phyloP scores from a whole-genome alignment of 2,797 vertebrate genomes.

The Avahi laniger region DNA sequence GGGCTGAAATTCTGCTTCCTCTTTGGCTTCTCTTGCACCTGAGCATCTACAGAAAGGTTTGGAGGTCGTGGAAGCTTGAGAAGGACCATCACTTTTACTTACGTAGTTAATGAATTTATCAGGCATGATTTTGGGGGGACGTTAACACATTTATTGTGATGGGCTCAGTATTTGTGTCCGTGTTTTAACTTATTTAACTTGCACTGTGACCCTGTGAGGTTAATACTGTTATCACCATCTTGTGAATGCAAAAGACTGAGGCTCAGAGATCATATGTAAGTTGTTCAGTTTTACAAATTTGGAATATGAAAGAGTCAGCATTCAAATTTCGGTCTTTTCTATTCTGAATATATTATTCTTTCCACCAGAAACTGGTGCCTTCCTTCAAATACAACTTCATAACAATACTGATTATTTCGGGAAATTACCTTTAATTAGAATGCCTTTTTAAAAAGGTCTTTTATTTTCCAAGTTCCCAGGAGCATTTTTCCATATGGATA shows the following conservation, averaged over 20 bases:
- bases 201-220: background rate
- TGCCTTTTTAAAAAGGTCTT: background rate
- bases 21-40: background rate
- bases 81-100: background rate
- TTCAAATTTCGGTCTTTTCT: background rate
- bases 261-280: background rate
- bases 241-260: background rate
- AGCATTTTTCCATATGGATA: conserved; percentile 12
- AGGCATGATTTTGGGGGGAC: background rate
- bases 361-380: background rate
- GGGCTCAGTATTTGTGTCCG: background rate
- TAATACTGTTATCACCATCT: background rate
- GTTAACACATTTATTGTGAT: background rate
- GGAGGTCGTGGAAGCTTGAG: background rate
- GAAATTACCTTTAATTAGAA: conserved; percentile 37
- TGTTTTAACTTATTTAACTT: background rate
- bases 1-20: background rate
- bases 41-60: background rate
- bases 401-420: conserved; percentile 7
- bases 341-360: background rate
- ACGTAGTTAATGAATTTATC: background rate
- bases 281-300: background rate
- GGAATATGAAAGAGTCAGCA: background rate
- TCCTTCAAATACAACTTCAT: conserved; percentile 35
- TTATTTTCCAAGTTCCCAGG: conserved; percentile 27